phyloP scores from a whole-genome alignment of 2,888 invertebrate species.

The Vandiemenella viatica region DNA sequence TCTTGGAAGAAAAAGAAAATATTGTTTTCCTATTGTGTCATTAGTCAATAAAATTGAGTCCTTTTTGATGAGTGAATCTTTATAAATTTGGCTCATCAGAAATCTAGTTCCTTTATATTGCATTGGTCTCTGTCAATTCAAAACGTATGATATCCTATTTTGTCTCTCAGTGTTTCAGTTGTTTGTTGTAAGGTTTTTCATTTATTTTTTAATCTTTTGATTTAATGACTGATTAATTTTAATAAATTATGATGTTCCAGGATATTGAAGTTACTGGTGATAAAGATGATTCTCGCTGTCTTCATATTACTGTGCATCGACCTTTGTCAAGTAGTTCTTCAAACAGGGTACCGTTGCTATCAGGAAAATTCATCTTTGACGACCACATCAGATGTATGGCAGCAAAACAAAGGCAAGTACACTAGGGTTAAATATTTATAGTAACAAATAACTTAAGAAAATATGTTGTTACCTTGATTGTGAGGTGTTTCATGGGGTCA shows the following conservation, averaged over 20 bases:
- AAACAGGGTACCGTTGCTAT: constrained; percentile 61
- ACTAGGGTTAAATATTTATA: background rate
- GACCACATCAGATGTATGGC: constrained; percentile 99
- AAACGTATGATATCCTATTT: too few relatives aligned
- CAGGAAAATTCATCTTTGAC: constrained; percentile 91
- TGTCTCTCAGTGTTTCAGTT: too few relatives aligned
- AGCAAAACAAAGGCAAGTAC: constrained; percentile 74
- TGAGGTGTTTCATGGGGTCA: too few relatives aligned
- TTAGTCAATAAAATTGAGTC: too few relatives aligned
- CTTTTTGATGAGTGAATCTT: too few relatives aligned
- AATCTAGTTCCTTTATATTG: too few relatives aligned
- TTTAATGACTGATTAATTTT: too few relatives aligned
- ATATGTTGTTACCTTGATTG: too few relatives aligned
- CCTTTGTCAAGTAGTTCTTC: constrained; percentile 45
- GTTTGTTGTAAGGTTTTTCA: background rate
- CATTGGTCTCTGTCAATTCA: too few relatives aligned
- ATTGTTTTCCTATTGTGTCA: too few relatives aligned
- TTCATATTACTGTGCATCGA: constrained; percentile 85
- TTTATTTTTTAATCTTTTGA: background rate
- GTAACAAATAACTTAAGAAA: background rate
- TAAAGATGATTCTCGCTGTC: constrained; percentile 88
- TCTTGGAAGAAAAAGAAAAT: too few relatives aligned
- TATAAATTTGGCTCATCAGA: too few relatives aligned
- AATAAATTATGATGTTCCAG: constrained; percentile 32
- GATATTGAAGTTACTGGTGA: constrained; percentile 91